Conservation (phyloP, 2,888 invertebrate species). For the Cheilosia urbana region DNA sequence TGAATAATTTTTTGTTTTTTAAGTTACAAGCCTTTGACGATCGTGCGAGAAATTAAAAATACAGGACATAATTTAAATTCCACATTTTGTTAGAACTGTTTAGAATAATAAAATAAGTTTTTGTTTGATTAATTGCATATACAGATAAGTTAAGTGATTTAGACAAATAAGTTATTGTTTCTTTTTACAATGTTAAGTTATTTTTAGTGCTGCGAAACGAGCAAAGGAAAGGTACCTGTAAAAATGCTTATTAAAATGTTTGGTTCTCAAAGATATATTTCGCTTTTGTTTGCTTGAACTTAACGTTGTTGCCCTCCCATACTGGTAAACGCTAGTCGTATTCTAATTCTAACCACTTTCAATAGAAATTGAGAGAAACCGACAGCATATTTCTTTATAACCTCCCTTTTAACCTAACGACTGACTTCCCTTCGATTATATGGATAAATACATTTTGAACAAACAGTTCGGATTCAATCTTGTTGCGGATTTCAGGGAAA, state of each 20-base stretch:
- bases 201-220: neutral
- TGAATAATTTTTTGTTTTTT: too few relatives aligned
- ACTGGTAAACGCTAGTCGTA: too few relatives aligned
- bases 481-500: too few relatives aligned
- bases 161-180: constrained; percentile 28
- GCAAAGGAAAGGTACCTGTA: constrained; percentile 24
- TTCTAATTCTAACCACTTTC: too few relatives aligned
- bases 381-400: too few relatives aligned
- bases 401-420: too few relatives aligned
- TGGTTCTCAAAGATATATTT: neutral
- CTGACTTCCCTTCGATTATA: too few relatives aligned
- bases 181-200: constrained; percentile 5
- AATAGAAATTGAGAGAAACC: too few relatives aligned
- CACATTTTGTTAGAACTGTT: neutral
- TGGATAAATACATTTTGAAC: too few relatives aligned
- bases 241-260: constrained; percentile 12
- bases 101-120: constrained; percentile 19
- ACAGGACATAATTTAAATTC: neutral
- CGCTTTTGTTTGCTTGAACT: too few relatives aligned
- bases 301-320: too few relatives aligned
- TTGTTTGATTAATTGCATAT: constrained; percentile 14
- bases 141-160: constrained; percentile 11
- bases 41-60: neutral
- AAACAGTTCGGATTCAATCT: too few relatives aligned
- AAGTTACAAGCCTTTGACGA: neutral